Evolutionary conservation across 1,140 invertebrate species (phyloP).

Genomic region (Caenorhabditis elegans): WBcel235 BX284606.5:5493001-5493500

Average conservation of each 20-base stretch:
- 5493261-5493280: background rate
- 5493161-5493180: slow-evolving; percentile 55
- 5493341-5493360: background rate
- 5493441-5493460: background rate
- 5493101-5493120: slow-evolving; percentile 26
- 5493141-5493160: slow-evolving; percentile 38
- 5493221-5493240: slow-evolving; percentile 55
- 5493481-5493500: slow-evolving; percentile 16
- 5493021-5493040: slow-evolving; percentile 31
- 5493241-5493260: slow-evolving; percentile 39
- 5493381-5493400: slow-evolving; percentile 10
- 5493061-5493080: slow-evolving; percentile 18
- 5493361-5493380: background rate
- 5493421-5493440: slow-evolving; percentile 26
- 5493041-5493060: slow-evolving; percentile 24
- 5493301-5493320: background rate
- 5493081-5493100: slow-evolving; percentile 29
- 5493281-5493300: background rate
- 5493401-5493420: slow-evolving; percentile 23
- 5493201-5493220: slow-evolving; percentile 57
- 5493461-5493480: background rate
- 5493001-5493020: slow-evolving; percentile 29
- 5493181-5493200: slow-evolving; percentile 58
- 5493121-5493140: slow-evolving; percentile 17
- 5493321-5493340: background rate